A percentile compares a stretch with the other conserved stretches of the same genome.
phyloP scores from a whole-genome alignment of 1,140 invertebrate species.

The Hypsibius dujardini region DNA sequence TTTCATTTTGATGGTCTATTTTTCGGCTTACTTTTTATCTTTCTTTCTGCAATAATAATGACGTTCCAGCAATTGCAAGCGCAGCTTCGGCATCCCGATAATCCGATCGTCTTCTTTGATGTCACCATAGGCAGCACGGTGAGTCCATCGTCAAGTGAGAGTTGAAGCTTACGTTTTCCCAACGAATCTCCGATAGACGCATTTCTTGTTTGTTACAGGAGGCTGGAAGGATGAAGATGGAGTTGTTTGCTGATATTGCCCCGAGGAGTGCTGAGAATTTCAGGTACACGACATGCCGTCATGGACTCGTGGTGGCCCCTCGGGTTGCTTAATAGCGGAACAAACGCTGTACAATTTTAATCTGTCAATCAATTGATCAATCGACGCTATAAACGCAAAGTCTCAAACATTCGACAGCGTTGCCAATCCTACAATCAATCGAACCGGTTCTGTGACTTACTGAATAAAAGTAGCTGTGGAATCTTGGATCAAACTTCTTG shows the following conservation, averaged over 20 bases:
- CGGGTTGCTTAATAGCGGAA: too few species aligned
- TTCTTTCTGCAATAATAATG: slow-evolving; percentile 42
- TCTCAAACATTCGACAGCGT: too few species aligned
- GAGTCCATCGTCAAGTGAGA: slow-evolving; percentile 25
- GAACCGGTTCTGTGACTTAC: too few species aligned
- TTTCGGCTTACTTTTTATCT: too few species aligned
- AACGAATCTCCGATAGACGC: neutral
- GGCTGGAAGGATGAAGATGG: slow-evolving; percentile 81
- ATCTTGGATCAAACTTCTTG: slow-evolving; percentile 17
- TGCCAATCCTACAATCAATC: too few species aligned
- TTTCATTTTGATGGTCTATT: too few species aligned
- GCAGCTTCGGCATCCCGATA: slow-evolving; percentile 72
- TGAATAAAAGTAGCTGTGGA: slow-evolving; percentile 18
- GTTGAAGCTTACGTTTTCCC: slow-evolving; percentile 13
- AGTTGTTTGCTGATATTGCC: slow-evolving; percentile 85
- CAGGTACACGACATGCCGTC: slow-evolving; percentile 27
- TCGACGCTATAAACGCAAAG: too few species aligned
- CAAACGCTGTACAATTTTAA: too few species aligned
- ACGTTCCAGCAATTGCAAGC: slow-evolving; percentile 78
- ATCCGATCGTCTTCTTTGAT: slow-evolving; percentile 76
- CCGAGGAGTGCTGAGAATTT: slow-evolving; percentile 98
- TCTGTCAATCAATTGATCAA: too few species aligned
- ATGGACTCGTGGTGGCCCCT: too few species aligned
- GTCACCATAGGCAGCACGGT: slow-evolving; percentile 48
- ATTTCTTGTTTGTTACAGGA: slow-evolving; percentile 27